Conservation (phyloP, 2,888 invertebrate species). For the Mycalesis mineus region DNA sequence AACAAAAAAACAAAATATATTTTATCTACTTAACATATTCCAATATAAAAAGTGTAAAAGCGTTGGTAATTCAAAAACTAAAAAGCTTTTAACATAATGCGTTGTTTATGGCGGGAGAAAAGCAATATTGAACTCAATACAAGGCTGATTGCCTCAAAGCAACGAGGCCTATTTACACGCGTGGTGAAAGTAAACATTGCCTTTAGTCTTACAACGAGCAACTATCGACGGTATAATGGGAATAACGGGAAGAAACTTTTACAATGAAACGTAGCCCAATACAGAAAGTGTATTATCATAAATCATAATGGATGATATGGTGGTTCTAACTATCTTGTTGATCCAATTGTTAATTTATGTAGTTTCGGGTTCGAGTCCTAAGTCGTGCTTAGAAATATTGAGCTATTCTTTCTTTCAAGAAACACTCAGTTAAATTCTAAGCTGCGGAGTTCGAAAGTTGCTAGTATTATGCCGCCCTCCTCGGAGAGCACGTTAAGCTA, state of each 20-base stretch:
- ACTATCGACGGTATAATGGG: conserved; percentile 41
- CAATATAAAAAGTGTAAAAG: not conserved
- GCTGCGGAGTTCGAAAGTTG: no score
- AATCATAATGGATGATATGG: conserved; percentile 40
- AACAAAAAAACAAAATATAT: not conserved
- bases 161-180: conserved; percentile 45
- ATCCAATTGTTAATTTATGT: no score
- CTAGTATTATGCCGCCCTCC: no score
- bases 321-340: no score
- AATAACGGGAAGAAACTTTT: conserved; percentile 38
- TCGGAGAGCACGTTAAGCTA: no score
- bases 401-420: no score
- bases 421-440: no score
- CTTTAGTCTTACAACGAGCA: conserved; percentile 29
- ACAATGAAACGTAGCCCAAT: conserved; percentile 43
- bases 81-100: conserved; percentile 8
- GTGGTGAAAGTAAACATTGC: conserved; percentile 47
- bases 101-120: conserved; percentile 11
- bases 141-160: conserved; percentile 22
- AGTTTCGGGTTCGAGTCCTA: no score
- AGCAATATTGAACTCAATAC: conserved; percentile 18
- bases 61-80: conserved; percentile 1
- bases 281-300: conserved; percentile 41
- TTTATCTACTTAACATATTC: not conserved
- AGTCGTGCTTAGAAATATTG: no score